These are phyloP conservation scores for Alca torda DNA, from an alignment of 2,797 vertebrate genomes.

Conservation along the genomic window DNA sequence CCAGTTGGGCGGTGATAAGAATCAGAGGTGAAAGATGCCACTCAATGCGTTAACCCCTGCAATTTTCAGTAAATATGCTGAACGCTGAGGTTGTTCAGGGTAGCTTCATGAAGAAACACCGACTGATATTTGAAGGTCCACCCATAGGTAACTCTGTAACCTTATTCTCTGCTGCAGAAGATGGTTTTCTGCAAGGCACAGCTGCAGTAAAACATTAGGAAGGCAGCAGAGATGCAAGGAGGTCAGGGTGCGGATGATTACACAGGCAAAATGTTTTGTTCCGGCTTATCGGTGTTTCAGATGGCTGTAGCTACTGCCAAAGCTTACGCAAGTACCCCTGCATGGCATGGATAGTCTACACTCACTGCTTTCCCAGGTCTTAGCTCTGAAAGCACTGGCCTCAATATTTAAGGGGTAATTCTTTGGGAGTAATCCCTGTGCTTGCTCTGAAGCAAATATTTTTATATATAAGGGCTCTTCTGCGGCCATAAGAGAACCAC, in stretches of 20 bases:
- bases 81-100: neutral
- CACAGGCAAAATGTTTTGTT: neutral
- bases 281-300: neutral
- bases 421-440: neutral
- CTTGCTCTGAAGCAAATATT: neutral
- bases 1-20: rapidly evolving
- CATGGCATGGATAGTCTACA: neutral
- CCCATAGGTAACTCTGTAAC: neutral
- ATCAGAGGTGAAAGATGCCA: neutral
- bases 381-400: neutral
- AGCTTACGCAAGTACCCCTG: neutral
- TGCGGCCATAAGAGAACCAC: neutral
- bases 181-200: neutral
- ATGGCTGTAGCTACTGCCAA: neutral
- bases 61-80: neutral
- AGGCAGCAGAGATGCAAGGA: neutral
- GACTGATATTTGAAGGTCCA: neutral
- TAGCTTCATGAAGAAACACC: neutral
- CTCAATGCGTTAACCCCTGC: neutral
- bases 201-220: neutral
- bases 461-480: neutral
- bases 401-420: neutral
- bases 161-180: neutral
- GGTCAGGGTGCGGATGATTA: neutral
- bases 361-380: neutral